Evolutionary conservation across 2,113 vertebrate genomes (phyloP), one percentile per base, ranked within the genome.

Genomic region (Pipra filicauda): DNA sequence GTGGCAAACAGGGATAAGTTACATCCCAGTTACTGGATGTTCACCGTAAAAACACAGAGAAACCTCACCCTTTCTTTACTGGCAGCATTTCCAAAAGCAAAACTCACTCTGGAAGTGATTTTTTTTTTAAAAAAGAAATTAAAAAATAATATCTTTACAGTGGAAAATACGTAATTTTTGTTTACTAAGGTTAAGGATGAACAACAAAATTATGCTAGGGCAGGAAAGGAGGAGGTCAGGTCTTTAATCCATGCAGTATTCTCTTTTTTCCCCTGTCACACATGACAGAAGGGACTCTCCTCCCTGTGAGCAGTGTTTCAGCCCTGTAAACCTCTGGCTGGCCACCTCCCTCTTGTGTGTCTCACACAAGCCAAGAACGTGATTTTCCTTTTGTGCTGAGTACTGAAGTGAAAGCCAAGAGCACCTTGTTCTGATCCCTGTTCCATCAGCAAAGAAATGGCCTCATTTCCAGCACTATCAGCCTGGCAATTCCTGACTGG

Each of bases 161-260:
- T 9, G 14, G 44, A 52, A 86, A 35, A 31, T 3, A 30, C 0
- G 0, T 28, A 0, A 5, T 33, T 89, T 78, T 52, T 22, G 28
- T 44, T 69, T n/a, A 24, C 6, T 82, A 26, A 54, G 17, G 14
- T 49, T 70, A 15, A 70, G 62, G 64, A 58, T 5, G 4, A 83
- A 51, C 19, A 24, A 24, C 10, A 67, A 31, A 15, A 8, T 46
- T n/a, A 44, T n/a, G 46, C 55, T 20, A 20, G 46, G 35, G 54
- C 72, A 91, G 95, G 39, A 91, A 67, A 96, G 93, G 90, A 93
- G 59, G 43, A 83, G 69, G 59, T 65, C 88, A 84, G 82, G 85
- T 67, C 67, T 94, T 94, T n/a, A 91, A 94, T 80, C 78, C 96
- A 95, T 88, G 89, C 78, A 80, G 35, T 35, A 28, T 73, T 86